Conservation (phyloP, 2,888 invertebrate genomes). For the Pheosia gnoma region DNA sequence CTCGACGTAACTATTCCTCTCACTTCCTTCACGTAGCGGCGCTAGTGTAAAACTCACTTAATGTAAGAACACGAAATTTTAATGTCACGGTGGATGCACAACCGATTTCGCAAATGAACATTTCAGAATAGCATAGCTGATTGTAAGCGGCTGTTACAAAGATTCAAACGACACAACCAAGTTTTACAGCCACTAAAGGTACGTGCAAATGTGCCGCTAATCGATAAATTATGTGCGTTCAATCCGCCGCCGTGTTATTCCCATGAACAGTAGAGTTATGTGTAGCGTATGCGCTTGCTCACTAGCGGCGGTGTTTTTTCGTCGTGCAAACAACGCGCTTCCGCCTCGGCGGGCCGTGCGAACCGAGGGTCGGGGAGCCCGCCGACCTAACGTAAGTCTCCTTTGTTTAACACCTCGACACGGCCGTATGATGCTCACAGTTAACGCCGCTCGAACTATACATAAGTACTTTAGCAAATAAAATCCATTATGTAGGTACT, state of each 20-base stretch:
- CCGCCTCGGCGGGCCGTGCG: slow-evolving; percentile 73
- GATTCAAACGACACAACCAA: no score
- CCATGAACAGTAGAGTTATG: slow-evolving; percentile 52
- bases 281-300: slow-evolving; percentile 62
- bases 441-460: neutral
- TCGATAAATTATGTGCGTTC: neutral
- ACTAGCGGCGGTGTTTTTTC: slow-evolving; percentile 59
- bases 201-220: neutral
- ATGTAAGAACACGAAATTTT: no score
- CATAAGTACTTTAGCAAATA: slow-evolving; percentile 4
- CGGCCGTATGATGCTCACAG: slow-evolving; percentile 45
- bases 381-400: slow-evolving; percentile 65
- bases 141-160: no score
- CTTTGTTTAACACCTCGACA: slow-evolving; percentile 72
- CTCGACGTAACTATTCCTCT: no score
- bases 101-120: no score
- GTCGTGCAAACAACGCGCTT: slow-evolving; percentile 68
- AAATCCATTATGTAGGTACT: neutral
- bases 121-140: no score
- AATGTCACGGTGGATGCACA: no score
- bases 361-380: slow-evolving; percentile 72
- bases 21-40: no score
- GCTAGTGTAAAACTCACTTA: no score
- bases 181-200: neutral
- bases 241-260: slow-evolving; percentile 38